A percentile compares a stretch with the other conserved stretches of the same genome.
Evolutionary conservation across 2,888 invertebrate genomes (phyloP).

Genomic region (Prenolepis imparis): DNA sequence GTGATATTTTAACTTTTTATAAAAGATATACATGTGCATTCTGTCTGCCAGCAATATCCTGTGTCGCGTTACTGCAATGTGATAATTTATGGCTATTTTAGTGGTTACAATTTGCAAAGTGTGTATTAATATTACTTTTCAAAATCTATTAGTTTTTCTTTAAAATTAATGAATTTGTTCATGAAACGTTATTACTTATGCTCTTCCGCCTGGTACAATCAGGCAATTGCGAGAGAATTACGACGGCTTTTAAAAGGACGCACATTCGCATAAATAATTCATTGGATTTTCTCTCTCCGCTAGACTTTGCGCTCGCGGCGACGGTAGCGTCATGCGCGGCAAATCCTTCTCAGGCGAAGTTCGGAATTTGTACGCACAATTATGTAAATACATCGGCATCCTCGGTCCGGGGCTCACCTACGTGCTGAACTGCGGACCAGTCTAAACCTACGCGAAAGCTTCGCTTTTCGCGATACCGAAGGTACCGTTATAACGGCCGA

Average conservation of each 20-base stretch:
- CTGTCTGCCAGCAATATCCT: background rate
- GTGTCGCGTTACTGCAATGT: background rate
- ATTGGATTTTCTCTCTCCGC: conserved; percentile 67
- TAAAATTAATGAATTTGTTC: conserved; percentile 31
- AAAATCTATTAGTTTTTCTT: background rate
- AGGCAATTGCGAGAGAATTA: conserved; percentile 65
- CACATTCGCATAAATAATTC: conserved; percentile 81
- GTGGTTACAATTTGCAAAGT: background rate
- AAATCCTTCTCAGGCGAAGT: conserved; percentile 78
- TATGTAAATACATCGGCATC: conserved; percentile 77
- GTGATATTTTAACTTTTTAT: background rate
- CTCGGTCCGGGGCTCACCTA: conserved; percentile 35
- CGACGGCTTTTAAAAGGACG: conserved; percentile 76
- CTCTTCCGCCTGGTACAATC: background rate
- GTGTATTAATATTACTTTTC: background rate
- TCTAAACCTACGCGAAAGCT: conserved; percentile 23
- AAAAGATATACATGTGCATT: background rate
- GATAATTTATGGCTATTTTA: background rate
- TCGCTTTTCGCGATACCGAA: conserved; percentile 19
- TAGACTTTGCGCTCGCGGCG: conserved; percentile 55
- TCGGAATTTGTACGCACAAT: conserved; percentile 82
- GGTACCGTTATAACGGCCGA: background rate
- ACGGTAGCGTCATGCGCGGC: conserved; percentile 54
- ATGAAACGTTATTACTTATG: background rate
- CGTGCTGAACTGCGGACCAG: conserved; percentile 20